phyloP scores from a whole-genome alignment of 1,140 invertebrate species.

The Papilio polytes region DNA sequence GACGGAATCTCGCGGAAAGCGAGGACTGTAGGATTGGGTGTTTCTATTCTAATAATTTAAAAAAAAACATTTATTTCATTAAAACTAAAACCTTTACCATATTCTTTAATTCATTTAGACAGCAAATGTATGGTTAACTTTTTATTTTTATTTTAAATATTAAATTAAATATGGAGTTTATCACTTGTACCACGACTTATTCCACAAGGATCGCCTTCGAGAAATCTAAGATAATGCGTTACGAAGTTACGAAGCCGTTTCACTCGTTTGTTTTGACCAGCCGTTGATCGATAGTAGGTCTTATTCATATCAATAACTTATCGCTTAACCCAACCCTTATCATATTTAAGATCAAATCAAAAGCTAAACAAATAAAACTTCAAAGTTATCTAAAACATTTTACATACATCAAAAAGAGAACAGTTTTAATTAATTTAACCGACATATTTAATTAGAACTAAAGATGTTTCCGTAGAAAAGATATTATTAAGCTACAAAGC shows the following conservation, averaged over 20 bases:
- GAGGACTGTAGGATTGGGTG: too few species aligned
- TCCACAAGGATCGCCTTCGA: slow-evolving; percentile 55
- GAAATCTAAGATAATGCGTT: slow-evolving; percentile 64
- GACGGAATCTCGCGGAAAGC: too few species aligned
- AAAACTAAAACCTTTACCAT: too few species aligned
- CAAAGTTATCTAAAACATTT: too few species aligned
- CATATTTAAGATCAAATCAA: neutral
- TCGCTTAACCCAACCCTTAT: neutral
- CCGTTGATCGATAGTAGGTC: slow-evolving; percentile 46
- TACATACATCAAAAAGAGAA: too few species aligned
- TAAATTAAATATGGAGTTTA: neutral
- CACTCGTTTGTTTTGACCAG: slow-evolving; percentile 53
- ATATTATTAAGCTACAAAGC: neutral
- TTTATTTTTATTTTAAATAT: neutral
- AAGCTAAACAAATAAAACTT: neutral
- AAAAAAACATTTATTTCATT: too few species aligned
- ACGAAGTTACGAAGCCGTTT: slow-evolving; percentile 49
- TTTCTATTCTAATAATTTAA: too few species aligned
- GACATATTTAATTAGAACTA: neutral
- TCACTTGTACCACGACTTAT: slow-evolving; percentile 43
- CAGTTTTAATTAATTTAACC: too few species aligned
- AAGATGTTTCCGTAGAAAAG: neutral
- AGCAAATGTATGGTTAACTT: neutral
- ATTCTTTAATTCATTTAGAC: neutral
- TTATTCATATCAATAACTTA: slow-evolving; percentile 18